These are phyloP conservation scores for Montipora capricornis DNA, from an alignment of 64 coral and sea anemone species.

Conservation along the genomic window DNA sequence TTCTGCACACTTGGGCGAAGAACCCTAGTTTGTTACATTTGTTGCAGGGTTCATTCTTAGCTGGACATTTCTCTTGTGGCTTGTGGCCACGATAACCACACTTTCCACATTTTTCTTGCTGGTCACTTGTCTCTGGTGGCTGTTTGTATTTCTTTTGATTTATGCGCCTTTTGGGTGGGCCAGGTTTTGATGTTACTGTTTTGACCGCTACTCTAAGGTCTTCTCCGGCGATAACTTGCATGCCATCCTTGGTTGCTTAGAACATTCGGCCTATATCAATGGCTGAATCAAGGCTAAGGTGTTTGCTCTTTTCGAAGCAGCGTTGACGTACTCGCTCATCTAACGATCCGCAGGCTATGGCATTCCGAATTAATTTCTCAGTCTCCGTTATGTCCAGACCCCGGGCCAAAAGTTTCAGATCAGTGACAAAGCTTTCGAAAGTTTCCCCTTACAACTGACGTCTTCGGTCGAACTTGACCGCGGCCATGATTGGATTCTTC, in stretches of 20 bases:
- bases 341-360: background rate
- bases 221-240: background rate
- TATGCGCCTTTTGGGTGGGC: background rate
- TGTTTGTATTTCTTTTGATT: background rate
- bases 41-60: slow-evolving; percentile 30
- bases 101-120: background rate
- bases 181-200: background rate
- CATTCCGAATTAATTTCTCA: background rate
- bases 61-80: slow-evolving; percentile 34
- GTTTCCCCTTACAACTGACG: slow-evolving; percentile 41
- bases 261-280: background rate
- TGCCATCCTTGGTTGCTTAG: background rate
- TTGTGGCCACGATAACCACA: slow-evolving; percentile 34
- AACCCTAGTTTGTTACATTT: slow-evolving; percentile 41
- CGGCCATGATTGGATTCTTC: slow-evolving; percentile 10
- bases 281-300: background rate
- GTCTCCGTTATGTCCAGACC: background rate
- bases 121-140: background rate
- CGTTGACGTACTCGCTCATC: background rate
- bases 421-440: slow-evolving; percentile 26
- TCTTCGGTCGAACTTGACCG: slow-evolving; percentile 43
- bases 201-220: background rate
- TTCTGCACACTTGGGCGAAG: slow-evolving; percentile 53
- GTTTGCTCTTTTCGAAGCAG: background rate
- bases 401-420: background rate